Evolutionary conservation across 2,797 vertebrate species (phyloP).

Genomic region (Melanotaenia boesemani): DNA sequence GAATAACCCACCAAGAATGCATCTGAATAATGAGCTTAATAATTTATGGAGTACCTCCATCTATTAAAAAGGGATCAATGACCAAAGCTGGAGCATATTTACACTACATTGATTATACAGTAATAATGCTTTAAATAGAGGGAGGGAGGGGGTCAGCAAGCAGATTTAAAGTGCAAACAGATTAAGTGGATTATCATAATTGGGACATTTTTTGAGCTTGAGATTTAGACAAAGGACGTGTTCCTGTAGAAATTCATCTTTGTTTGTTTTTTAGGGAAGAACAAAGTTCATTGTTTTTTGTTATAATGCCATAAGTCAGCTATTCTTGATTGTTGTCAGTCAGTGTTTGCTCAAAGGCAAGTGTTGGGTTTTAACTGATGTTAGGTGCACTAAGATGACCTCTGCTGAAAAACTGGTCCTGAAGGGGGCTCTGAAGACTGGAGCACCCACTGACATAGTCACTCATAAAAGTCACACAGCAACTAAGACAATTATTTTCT

Average conservation of each 20-base stretch:
- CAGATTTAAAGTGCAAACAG: neutral
- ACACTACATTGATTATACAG: slow-evolving; percentile 13
- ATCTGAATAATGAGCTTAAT: slow-evolving; percentile 17
- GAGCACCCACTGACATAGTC: slow-evolving; percentile 1
- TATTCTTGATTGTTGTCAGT: neutral
- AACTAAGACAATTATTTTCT: slow-evolving; percentile 2
- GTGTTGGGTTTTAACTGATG: no score
- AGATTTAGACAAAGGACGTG: neutral
- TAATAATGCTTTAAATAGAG: slow-evolving; percentile 1
- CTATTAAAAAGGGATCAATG: neutral
- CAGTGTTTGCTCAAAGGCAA: neutral
- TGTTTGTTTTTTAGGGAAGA: neutral
- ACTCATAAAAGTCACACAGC: neutral
- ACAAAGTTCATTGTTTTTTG: neutral
- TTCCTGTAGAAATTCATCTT: neutral
- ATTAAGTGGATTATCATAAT: neutral
- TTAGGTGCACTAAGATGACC: neutral
- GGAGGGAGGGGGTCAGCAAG: neutral
- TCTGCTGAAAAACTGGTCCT: neutral
- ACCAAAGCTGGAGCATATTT: slow-evolving; percentile 1
- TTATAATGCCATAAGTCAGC: neutral
- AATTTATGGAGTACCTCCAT: slow-evolving; percentile 19
- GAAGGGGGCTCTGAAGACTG: neutral
- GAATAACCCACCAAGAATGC: neutral
- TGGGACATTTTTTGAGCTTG: neutral